Conservation (phyloP, 2,888 invertebrate genomes). For the Amphimallon solstitiale region DNA sequence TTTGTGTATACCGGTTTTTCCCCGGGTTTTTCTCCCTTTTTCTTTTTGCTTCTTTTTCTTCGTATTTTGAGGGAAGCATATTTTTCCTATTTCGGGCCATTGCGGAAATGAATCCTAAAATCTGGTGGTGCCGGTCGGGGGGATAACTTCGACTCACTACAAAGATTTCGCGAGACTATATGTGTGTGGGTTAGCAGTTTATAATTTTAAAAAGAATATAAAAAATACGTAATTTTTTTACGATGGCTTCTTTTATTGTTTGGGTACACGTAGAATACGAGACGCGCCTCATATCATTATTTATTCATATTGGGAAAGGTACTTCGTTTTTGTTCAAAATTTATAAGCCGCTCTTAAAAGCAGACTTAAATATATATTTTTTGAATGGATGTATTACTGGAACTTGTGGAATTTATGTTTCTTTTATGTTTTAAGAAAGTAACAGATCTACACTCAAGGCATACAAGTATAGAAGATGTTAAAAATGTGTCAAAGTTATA, state of each 20-base stretch:
- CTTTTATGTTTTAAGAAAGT: too few species aligned
- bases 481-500: too few species aligned
- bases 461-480: too few species aligned
- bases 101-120: constrained; percentile 36
- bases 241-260: constrained; percentile 9
- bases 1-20: constrained; percentile 13
- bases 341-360: too few species aligned
- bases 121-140: not conserved
- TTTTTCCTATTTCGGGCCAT: constrained; percentile 3
- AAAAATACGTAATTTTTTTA: constrained; percentile 15
- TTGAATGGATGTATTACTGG: too few species aligned
- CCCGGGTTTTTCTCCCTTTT: not conserved
- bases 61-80: not conserved
- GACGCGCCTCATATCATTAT: too few species aligned
- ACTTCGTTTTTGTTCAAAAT: too few species aligned
- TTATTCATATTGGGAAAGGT: too few species aligned
- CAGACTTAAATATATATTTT: too few species aligned
- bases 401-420: too few species aligned
- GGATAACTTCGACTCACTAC: not conserved
- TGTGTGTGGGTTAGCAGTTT: constrained; percentile 8
- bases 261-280: too few species aligned
- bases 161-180: not conserved
- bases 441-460: too few species aligned
- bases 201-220: constrained; percentile 13
- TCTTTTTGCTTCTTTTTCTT: not conserved